Percentiles rank a stretch among this genome's conserved stretches.
Conservation (phyloP, 2,797 vertebrate genomes). For the Falco berigora region DNA sequence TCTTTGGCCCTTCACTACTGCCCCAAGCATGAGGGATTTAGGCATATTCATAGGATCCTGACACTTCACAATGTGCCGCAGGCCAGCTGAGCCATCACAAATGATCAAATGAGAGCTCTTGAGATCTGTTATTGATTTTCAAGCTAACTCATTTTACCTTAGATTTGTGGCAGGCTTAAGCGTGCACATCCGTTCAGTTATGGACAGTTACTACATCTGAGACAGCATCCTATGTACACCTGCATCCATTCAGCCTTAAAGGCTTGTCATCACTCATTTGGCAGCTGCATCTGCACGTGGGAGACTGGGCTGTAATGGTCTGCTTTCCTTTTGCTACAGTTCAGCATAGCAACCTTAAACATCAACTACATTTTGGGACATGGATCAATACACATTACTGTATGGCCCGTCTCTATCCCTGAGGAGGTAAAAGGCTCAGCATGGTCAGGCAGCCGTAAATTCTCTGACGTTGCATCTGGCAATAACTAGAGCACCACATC, state of each 20-base stretch:
- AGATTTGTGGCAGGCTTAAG: conserved; percentile 35
- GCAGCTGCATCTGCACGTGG: neutral
- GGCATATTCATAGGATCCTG: neutral
- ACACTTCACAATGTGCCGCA: neutral
- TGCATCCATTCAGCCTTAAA: conserved; percentile 5
- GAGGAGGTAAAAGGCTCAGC: conserved; percentile 46
- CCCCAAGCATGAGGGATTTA: neutral
- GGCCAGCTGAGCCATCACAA: neutral
- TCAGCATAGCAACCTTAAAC: conserved; percentile 1
- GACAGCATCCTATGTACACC: neutral
- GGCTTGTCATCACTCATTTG: conserved; percentile 23
- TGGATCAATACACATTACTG: conserved; percentile 53
- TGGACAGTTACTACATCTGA: neutral
- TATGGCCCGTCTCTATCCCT: neutral
- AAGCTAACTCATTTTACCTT: neutral
- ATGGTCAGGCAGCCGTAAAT: conserved; percentile 22
- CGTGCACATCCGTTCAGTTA: neutral
- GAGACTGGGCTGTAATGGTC: neutral
- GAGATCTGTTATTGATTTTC: conserved; percentile 44
- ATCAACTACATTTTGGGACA: conserved; percentile 25
- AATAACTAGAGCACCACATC: neutral
- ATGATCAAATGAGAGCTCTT: neutral
- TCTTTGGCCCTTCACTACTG: neutral
- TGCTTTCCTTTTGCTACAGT: neutral
- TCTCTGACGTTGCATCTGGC: neutral